A percentile compares a stretch with the other conserved stretches of the same genome.
phyloP scores from a whole-genome alignment of 2,113 vertebrate genomes.

The Rutilus rutilus region DNA sequence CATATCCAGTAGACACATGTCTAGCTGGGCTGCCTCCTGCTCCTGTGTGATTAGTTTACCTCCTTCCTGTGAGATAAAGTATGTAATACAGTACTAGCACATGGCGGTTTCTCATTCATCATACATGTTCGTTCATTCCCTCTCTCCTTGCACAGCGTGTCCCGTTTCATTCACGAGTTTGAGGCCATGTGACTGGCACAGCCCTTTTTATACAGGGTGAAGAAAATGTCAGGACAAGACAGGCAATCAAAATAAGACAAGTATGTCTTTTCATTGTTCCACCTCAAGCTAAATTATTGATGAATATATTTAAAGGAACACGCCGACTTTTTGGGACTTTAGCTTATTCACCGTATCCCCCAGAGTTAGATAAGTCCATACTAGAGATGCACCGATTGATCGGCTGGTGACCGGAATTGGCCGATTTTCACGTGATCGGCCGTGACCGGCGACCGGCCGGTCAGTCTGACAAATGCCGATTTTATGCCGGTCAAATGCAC shows the following conservation, averaged over 20 bases:
- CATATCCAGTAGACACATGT: background rate
- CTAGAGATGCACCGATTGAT: too few relatives aligned
- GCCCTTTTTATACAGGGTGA: background rate
- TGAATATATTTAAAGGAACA: background rate
- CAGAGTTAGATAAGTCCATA: too few relatives aligned
- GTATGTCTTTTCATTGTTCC: background rate
- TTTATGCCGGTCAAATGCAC: too few relatives aligned
- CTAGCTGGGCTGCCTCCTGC: conserved; percentile 31
- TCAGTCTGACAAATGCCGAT: too few relatives aligned
- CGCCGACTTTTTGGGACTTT: too few relatives aligned
- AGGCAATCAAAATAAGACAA: background rate
- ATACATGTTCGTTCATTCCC: background rate
- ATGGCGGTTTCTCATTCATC: conserved; percentile 23
- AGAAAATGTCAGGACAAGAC: background rate
- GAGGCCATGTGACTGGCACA: background rate
- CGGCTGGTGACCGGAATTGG: too few relatives aligned
- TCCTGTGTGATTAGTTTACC: conserved; percentile 22
- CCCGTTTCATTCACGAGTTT: background rate
- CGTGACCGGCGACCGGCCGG: too few relatives aligned
- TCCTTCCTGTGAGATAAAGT: conserved; percentile 16
- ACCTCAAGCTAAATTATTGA: background rate
- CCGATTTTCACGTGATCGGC: too few relatives aligned
- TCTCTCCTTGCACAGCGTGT: background rate
- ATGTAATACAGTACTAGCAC: conserved; percentile 19
- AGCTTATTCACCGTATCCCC: too few relatives aligned